Evolutionary conservation across 1,140 invertebrate genomes (phyloP), one percentile per base, ranked within the genome.

Genomic region (Brachionus rubens): DNA sequence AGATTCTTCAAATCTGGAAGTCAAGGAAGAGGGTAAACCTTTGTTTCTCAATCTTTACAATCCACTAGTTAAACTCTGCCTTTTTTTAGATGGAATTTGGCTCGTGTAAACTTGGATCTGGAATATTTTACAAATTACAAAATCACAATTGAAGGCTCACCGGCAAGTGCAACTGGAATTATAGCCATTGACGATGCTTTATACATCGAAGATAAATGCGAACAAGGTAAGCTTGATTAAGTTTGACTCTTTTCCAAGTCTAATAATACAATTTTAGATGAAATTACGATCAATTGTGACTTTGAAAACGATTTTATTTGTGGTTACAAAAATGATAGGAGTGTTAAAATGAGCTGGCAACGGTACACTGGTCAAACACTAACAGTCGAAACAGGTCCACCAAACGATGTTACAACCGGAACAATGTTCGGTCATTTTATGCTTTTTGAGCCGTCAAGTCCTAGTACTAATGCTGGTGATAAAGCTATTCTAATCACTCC

Each of bases 341-440:
- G 84, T 1, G 89, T 91, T 79, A 88, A 91, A 79, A 91, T 91
- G 79, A 90, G 91, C 79, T 92, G 91, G 91, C 26, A 3, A 6
- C 0, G 68, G 10, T 50, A 21, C 28, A 72, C 46, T 4, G 68
- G 68, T 21, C 46, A 36, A 72, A 72, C 68, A 33, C 19, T 40
- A 19, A 72, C 46, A 9, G 40, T 36, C 12, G 68, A 54, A 30
- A 72, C 68, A 36, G 68, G 56, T 33, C 75, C 75, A 21, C 28
- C 75, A 0, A 47, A 48, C 24, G 75, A 70, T 70, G 46, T 48
- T 30, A 48, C 16, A 0, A 50, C 46, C 33, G 43, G 46, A 12
- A 16, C n/a, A 1, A 19, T 50, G n/a, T 70, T 16, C 33, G 65
- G 65, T 4, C 46, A 70, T 70, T 70, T 48, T 70, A 70, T 70